Base-by-base conservation (phyloP, 2,888 invertebrate species). In the Oscheius onirici region DNA sequence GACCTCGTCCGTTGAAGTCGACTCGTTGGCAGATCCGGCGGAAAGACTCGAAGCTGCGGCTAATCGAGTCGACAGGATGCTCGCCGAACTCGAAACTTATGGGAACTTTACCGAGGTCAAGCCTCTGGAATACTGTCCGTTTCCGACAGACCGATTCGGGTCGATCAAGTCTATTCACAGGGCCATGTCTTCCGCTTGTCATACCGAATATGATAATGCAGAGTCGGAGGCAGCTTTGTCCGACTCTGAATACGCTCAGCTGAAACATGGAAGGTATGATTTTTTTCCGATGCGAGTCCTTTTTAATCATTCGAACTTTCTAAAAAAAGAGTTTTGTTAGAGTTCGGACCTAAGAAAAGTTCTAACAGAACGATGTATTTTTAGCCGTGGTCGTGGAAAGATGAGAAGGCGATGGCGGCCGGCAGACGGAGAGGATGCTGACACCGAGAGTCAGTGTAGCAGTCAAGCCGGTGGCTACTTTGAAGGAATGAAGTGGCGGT, bases 151-250 rank as follows among this genome's bases (percentile, higher is more conserved):
- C 49, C 8, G 58, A 58, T 74, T 76, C 44, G 75, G 78, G 44
- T 77, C 77, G 0, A 51, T 79, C 11, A 72, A 73, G 58, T 77
- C 77, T 26, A 52, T 79, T 15, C 74, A 78, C 28, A 69, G 80
- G 17, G 78, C 80, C 40, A 73, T 76, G 78, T 80, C 80, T 3
- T 84, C 83, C 8, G 83, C 86, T 20, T 84, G 84, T 67, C 85
- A 86, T 61, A 86, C 86, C 1, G 86, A 86, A 67, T 86, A 86
- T 69, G 86, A 86, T 69, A 86, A 86, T 57, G 85, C 83, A 0
- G 85, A 86, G 54, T 80, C 78, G 20, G 72, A 80, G 52, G 79
- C 77, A 1, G 65, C 70, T 6, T 46, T 79, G 11, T 77, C 77
- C 0, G 79, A 79, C 55, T 71, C 66, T 1, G 79, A 77, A 41